Evolutionary conservation across 2,113 vertebrate species (phyloP), one percentile per base, ranked within the genome.

Genomic region (Peromyscus maniculatus): DNA sequence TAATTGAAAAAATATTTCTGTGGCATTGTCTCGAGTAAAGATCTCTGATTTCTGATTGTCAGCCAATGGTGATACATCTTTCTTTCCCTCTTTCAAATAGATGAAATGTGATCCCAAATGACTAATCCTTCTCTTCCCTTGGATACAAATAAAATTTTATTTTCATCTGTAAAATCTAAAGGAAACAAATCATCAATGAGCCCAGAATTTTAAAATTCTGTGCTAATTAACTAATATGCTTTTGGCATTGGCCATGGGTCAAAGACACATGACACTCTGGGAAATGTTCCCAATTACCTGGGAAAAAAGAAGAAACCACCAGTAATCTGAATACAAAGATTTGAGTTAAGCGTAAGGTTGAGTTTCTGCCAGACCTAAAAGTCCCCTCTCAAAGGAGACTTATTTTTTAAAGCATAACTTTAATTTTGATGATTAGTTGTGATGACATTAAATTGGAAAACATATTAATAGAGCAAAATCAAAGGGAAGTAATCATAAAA

Each of bases 11-110:
- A 90, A 83, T n/a, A 83, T 84, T 91, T 94, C 26, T 74, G 5
- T 64, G 89, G 24, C 88, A 19, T 92, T 78, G 91, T 97, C n/a
- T 80, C 67, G 36, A 26, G 77, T 92, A 91, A 96, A 86, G 92
- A 87, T 57, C 4, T 26, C 77, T 64, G 4, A 74, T 72, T 36
- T 74, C 31, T 84, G 24, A 91, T 94, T 96, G 96, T 95, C 93
- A 86, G 62, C 46, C 64, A 93, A 87, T 49, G 55, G 64, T 82
- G 11, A 49, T 87, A 95, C 21, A 64, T 36, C 5, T 88, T 77
- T 67, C 3, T 55, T 52, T 49, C 75, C 8, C 3, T 87, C 0
- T 82, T 96, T 86, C 71, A 74, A 12, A 77, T 87, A 87, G 79
- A 52, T 52, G 52, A 91, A 80, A 84, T 52, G 52, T 52, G 24